Evolutionary conservation across 2,113 vertebrate genomes (phyloP), one percentile per base, ranked within the genome.

Genomic region (Solenodon paradoxus): DNA sequence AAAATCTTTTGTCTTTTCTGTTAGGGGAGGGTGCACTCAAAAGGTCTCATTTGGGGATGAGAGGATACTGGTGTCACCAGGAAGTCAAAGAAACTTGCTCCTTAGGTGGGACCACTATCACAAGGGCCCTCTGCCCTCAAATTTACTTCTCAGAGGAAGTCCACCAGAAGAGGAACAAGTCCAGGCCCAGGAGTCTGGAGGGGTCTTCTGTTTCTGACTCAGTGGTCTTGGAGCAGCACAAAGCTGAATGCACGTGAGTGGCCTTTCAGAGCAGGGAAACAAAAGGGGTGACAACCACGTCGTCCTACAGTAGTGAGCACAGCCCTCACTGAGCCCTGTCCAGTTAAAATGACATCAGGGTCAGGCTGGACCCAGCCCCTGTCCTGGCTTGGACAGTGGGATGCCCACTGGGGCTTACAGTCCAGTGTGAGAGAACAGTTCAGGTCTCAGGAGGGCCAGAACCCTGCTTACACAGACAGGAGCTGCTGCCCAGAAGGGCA

Each of bases 191-290:
- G 7, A 92, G 82, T 51, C 81, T 32, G 17, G 17, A 57, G 13
- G 16, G 20, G 9, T 81, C 88, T 66, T 92, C 63, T 81, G 68
- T 89, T 89, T 81, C 53, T 59, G 28, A 90, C 40, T 93, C 32
- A 4, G 47, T 80, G 68, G 88, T 86, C 47, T 95, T 59, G 68
- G 55, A 92, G 47, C 82, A 96, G 94, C 93, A 84, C 92, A 96
- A 83, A 86, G 51, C 55, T 28, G 32, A 59, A 40, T 20, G 24
- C 63, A 83, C 79, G 35, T 90, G 45, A 72, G 90, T 61, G 9
- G 77, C 75, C 59, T 90, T 80, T 64, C n/a, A 93, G 92, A 82
- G 9, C 15, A 17, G 53, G 90, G 45, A 79, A 57, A 63, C 6
- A n/a, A n/a, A n/a, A n/a, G n/a, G 30, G 85, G 63, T 47, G 40